Evolutionary conservation across 2,888 invertebrate genomes (phyloP).

Genomic region (Hipparchia sbordonii): DNA sequence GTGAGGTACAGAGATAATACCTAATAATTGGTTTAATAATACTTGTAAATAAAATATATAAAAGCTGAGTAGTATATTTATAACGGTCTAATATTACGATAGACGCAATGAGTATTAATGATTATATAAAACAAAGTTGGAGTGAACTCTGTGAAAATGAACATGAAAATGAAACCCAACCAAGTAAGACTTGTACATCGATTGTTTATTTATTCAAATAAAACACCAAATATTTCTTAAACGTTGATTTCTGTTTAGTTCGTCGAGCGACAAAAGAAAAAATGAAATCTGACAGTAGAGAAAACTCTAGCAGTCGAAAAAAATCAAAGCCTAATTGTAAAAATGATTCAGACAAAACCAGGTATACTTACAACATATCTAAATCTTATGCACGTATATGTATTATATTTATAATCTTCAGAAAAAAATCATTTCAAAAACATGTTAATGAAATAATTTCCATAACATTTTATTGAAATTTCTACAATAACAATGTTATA

Average conservation of each 20-base stretch:
- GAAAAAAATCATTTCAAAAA: too few species aligned
- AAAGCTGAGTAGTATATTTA: neutral
- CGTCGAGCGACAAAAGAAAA: slow-evolving; percentile 51
- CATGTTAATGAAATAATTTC: too few species aligned
- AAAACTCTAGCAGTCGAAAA: slow-evolving; percentile 62
- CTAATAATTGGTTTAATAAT: too few species aligned
- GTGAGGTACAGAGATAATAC: too few species aligned
- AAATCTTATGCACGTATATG: neutral
- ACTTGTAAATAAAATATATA: too few species aligned
- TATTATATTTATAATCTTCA: too few species aligned
- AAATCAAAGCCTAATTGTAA: slow-evolving; percentile 59
- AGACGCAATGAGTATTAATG: slow-evolving; percentile 14
- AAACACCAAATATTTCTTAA: neutral
- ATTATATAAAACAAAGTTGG: slow-evolving; percentile 9
- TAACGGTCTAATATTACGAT: neutral
- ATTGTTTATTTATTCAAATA: neutral
- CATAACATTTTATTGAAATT: too few species aligned
- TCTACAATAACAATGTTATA: too few species aligned
- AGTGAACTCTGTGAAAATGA: slow-evolving; percentile 14
- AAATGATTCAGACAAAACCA: slow-evolving; percentile 50
- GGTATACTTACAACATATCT: slow-evolving; percentile 42
- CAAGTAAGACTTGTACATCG: slow-evolving; percentile 3
- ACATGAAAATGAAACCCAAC: neutral
- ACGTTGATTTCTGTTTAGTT: slow-evolving; percentile 40
- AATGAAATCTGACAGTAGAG: slow-evolving; percentile 56